Evolutionary conservation across 2,113 vertebrate genomes (phyloP), one percentile per base, ranked within the genome.

Genomic region (Neodontobutis hainanensis): DNA sequence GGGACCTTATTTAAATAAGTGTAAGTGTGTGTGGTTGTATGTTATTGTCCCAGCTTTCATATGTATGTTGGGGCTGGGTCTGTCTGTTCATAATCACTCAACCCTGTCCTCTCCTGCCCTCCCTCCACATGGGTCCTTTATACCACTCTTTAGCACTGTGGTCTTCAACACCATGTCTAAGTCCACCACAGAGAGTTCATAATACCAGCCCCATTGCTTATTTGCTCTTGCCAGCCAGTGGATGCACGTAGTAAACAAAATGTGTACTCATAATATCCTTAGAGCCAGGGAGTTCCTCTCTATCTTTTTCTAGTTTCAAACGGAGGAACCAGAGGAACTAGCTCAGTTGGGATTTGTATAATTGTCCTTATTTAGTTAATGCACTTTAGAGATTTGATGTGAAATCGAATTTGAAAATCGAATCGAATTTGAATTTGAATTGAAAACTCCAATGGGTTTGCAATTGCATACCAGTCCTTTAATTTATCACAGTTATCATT

Each of bases 11-110:
- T 82, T 83, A 61, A 83, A 75, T 75, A 42, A 8, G 69, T 62
- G 32, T 81, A 75, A 68, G 67, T 75, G 67, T 64, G 61, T 77
- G 59, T 68, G 57, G 50, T 65, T 68, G 73, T 85, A 51, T 68
- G 51, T 34, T 11, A 53, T 53, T 70, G 43, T 59, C 67, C 67
- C 62, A 43, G 60, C 74, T 60, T 70, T 78, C 40, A 44, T 70
- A 63, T 71, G 61, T 45, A 58, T 58, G 68, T 70, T 45, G 44
- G 58, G 72, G 67, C 58, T 45, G 48, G 5, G 61, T 56, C 34
- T 32, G 51, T 88, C 82, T 91, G 84, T 92, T 89, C 83, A 56
- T 64, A 77, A 61, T 53, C 89, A 82, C 58, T 88, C 88, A 89
- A 82, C 74, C 92, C 68, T 85, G 67, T 88, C 89, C 77, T 59